Percentiles rank a stretch among this genome's conserved stretches.
Conservation (phyloP, 30 jellyfish, hydroid and myxozoan species). For the Calvadosia cruxmelitensis region DNA sequence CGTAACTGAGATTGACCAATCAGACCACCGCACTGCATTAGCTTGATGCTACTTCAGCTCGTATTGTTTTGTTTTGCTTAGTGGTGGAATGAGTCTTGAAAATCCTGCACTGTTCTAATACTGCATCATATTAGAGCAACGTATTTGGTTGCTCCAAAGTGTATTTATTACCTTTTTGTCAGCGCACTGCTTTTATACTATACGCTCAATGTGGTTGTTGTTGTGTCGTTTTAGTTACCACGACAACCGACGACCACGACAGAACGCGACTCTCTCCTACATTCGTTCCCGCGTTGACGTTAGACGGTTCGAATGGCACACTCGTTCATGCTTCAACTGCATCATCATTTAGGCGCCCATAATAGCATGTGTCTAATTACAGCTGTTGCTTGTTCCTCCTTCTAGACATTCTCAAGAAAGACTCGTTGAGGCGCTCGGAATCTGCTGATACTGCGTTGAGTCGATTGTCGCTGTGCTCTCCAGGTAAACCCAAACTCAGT, state of each 20-base stretch:
- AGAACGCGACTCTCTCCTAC: neutral
- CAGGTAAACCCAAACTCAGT: neutral
- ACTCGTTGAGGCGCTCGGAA: slow-evolving; percentile 51
- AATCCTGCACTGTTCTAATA: no score
- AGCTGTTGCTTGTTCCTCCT: neutral
- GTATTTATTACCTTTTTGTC: neutral
- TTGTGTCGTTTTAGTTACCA: neutral
- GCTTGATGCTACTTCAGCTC: no score
- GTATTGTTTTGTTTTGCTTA: no score
- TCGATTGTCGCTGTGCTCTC: slow-evolving; percentile 2
- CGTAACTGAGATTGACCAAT: no score
- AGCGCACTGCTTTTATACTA: no score
- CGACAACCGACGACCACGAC: neutral
- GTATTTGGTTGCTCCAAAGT: neutral
- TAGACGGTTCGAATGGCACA: no score
- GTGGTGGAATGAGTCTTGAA: no score
- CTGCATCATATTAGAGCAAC: no score
- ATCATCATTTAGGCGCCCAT: no score
- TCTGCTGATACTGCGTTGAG: slow-evolving; percentile 57
- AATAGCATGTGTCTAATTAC: no score
- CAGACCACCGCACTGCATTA: no score
- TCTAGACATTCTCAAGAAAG: slow-evolving; percentile 2
- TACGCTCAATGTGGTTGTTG: neutral
- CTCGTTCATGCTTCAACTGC: no score
- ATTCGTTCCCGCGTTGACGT: neutral